Percentiles rank a stretch among this genome's conserved stretches.
These are phyloP conservation scores for Camponotus floridanus DNA, from an alignment of 1,140 invertebrate genomes.

Conservation along the genomic window DNA sequence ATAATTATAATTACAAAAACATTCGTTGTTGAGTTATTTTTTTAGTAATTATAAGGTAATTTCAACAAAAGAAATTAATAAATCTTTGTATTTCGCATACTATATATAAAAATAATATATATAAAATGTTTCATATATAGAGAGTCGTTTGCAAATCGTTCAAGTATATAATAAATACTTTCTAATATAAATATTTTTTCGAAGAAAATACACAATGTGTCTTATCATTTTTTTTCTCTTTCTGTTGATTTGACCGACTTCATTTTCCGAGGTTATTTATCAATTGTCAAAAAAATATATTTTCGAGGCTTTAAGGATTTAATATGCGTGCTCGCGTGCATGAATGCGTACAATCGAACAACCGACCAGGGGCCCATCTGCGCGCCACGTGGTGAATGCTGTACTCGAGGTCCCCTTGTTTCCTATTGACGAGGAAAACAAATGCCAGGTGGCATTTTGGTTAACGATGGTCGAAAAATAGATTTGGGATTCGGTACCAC, in stretches of 20 bases:
- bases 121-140: neutral
- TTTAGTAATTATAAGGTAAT: too few species aligned
- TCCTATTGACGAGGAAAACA: neutral
- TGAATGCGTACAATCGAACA: constrained; percentile 32
- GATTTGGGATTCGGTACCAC: neutral
- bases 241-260: neutral
- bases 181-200: neutral
- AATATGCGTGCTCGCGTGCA: constrained; percentile 35
- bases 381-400: constrained; percentile 61
- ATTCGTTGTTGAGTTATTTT: too few species aligned
- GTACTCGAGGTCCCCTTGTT: constrained; percentile 7
- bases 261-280: neutral
- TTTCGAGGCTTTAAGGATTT: constrained; percentile 25
- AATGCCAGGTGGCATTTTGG: constrained; percentile 6
- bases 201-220: neutral
- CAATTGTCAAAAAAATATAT: constrained; percentile 6
- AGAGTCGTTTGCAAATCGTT: neutral
- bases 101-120: neutral
- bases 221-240: neutral
- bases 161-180: neutral
- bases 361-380: constrained; percentile 62
- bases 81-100: neutral
- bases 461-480: constrained; percentile 40
- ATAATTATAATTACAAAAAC: too few species aligned
- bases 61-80: neutral